Conservation (phyloP, 1,140 invertebrate genomes). For the Panulirus ornatus region DNA sequence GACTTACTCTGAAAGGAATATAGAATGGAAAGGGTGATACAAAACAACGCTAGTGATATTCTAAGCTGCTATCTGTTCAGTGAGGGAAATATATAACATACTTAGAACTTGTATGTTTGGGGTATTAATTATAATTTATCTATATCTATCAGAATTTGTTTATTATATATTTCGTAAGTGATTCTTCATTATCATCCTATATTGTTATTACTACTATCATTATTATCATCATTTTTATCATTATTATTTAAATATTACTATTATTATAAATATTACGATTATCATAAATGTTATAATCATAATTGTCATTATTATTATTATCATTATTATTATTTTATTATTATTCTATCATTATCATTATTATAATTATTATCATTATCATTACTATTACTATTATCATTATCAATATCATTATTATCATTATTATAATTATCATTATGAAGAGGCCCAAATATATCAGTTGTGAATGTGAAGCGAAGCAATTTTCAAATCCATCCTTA, state of each 20-base stretch:
- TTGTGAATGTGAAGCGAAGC: too few species aligned
- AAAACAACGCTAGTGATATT: too few species aligned
- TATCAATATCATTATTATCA: neutral
- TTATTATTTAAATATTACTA: neutral
- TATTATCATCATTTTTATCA: neutral
- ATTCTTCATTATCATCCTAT: too few species aligned
- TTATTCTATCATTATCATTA: neutral
- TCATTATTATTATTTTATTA: slow-evolving; percentile 13
- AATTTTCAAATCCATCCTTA: too few species aligned
- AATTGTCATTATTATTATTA: neutral
- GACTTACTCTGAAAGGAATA: too few species aligned
- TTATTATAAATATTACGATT: slow-evolving; percentile 16
- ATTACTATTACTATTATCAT: neutral
- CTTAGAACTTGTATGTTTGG: too few species aligned
- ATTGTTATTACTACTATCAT: neutral
- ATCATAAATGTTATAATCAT: neutral
- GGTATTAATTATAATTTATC: too few species aligned
- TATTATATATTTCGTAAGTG: too few species aligned
- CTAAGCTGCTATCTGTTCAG: too few species aligned
- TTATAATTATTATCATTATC: neutral
- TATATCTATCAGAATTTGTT: too few species aligned
- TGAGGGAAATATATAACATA: too few species aligned
- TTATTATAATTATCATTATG: neutral
- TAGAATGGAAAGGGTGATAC: too few species aligned
- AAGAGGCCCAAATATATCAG: neutral